Conservation (phyloP, 2,888 invertebrate genomes). For the Conomelus anceps region DNA sequence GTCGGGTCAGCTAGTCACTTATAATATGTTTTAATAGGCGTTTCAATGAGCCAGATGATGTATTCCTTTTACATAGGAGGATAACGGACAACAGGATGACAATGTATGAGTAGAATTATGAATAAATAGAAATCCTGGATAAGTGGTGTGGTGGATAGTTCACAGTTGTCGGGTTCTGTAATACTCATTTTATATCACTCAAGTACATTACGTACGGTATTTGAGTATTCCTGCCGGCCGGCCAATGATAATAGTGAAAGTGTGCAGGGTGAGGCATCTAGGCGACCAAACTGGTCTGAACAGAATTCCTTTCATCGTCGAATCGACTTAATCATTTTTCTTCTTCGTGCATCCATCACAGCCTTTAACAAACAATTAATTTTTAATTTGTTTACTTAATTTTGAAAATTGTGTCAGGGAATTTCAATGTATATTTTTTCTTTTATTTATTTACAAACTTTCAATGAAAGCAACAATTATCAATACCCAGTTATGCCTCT, state of each 20-base stretch:
- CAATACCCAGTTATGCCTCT: no score
- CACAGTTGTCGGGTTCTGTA: no score
- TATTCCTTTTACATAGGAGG: no score
- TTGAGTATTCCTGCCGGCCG: background rate
- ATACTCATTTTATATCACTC: no score
- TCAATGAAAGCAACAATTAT: background rate
- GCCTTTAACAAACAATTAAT: background rate
- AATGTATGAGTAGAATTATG: no score
- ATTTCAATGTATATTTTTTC: background rate
- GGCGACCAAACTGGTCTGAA: background rate
- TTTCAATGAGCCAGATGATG: no score
- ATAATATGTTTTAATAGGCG: no score
- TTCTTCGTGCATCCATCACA: background rate
- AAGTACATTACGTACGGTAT: no score
- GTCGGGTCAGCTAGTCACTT: no score
- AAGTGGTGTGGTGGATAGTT: no score
- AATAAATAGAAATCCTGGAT: no score
- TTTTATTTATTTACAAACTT: background rate
- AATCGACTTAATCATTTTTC: background rate
- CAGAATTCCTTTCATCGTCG: background rate
- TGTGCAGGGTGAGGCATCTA: background rate
- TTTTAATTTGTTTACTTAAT: background rate
- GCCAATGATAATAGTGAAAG: background rate
- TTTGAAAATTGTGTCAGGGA: background rate
- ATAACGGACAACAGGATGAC: no score